Evolutionary conservation across 1,140 invertebrate species (phyloP).

Genomic region (Drosophila nebulosa): DNA sequence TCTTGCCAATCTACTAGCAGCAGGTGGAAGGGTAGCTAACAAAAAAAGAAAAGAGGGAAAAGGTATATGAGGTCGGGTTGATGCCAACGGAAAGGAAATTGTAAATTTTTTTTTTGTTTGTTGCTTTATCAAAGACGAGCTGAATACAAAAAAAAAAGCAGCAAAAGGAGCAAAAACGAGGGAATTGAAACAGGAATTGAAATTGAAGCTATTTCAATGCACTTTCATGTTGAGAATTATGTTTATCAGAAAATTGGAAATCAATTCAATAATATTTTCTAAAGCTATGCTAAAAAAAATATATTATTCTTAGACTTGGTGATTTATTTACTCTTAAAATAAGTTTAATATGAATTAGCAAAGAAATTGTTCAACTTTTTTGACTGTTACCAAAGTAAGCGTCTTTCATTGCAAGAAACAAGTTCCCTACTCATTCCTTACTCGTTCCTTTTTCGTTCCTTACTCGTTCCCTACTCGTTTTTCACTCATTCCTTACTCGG

Average conservation of each 20-base stretch:
- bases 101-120: slow-evolving; percentile 62
- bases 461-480: too few species aligned
- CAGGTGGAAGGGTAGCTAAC: neutral
- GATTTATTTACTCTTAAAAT: neutral
- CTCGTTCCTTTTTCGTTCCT: too few species aligned
- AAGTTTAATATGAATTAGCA: too few species aligned
- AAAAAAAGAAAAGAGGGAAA: slow-evolving; percentile 9
- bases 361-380: too few species aligned
- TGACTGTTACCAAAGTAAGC: too few species aligned
- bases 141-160: neutral
- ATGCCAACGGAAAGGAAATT: slow-evolving; percentile 52
- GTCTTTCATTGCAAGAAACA: too few species aligned
- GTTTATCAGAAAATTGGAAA: neutral
- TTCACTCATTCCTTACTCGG: too few species aligned
- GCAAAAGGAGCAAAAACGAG: neutral
- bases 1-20: slow-evolving; percentile 40
- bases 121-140: slow-evolving; percentile 33
- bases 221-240: neutral
- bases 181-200: slow-evolving; percentile 7
- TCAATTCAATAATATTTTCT: neutral
- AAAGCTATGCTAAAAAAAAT: too few species aligned
- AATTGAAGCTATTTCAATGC: slow-evolving; percentile 22
- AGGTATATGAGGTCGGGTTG: slow-evolving; percentile 13
- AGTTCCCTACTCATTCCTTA: too few species aligned
- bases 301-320: too few species aligned